Evolutionary conservation across 2,113 vertebrate genomes (phyloP).

Genomic region (Crypturellus undulatus): DNA sequence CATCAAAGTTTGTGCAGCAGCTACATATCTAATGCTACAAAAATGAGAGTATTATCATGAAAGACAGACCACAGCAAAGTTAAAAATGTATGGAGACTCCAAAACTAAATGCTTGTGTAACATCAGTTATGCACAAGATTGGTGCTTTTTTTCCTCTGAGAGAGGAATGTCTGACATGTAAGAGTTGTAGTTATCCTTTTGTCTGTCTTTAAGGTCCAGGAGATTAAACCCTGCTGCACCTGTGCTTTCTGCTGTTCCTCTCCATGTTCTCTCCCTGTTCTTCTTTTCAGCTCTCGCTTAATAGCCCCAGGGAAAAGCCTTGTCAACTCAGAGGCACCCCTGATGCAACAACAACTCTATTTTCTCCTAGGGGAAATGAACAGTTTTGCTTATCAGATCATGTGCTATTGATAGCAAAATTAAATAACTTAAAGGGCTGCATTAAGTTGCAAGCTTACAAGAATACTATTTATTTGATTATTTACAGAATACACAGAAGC

Average conservation of each 20-base stretch:
- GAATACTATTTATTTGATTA: neutral
- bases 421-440: slow-evolving; percentile 69
- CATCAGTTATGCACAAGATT: neutral
- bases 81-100: neutral
- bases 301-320: slow-evolving; percentile 61
- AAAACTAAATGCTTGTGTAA: neutral
- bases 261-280: slow-evolving; percentile 27
- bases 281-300: slow-evolving; percentile 68
- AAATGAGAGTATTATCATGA: neutral
- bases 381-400: slow-evolving; percentile 86
- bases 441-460: slow-evolving; percentile 76
- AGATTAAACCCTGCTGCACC: slow-evolving; percentile 78
- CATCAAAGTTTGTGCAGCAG: neutral
- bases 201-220: slow-evolving; percentile 72
- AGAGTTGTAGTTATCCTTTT: slow-evolving; percentile 45
- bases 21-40: neutral
- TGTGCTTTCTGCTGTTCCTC: slow-evolving; percentile 65
- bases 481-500: neutral
- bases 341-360: slow-evolving; percentile 67
- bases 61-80: neutral
- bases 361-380: slow-evolving; percentile 81
- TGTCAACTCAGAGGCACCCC: slow-evolving; percentile 76
- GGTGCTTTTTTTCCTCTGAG: neutral
- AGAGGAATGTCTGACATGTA: slow-evolving; percentile 55
- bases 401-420: slow-evolving; percentile 73